phyloP scores from a whole-genome alignment of 2,797 vertebrate genomes.

The Paedocypris micromegethes region DNA sequence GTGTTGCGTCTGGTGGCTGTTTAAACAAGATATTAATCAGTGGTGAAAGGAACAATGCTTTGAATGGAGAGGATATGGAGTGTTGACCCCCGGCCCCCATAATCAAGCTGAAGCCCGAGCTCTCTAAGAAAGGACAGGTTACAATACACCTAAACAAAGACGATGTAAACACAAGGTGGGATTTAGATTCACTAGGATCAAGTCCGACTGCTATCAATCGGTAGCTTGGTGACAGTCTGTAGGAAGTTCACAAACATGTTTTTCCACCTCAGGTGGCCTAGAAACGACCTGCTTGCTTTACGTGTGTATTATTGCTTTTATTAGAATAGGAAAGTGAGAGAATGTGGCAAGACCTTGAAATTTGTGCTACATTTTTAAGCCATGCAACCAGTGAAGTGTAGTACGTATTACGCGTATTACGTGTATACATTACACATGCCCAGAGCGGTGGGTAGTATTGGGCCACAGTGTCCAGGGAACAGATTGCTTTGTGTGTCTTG shows the following conservation, averaged over 20 bases:
- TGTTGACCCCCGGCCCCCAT: slow-evolving; percentile 48
- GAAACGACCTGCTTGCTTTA: too few species aligned
- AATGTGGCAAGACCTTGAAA: too few species aligned
- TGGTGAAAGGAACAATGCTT: slow-evolving; percentile 69
- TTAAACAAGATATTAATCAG: slow-evolving; percentile 82
- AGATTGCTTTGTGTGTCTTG: too few species aligned
- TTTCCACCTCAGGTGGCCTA: background rate
- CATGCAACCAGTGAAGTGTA: too few species aligned
- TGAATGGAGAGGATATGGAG: slow-evolving; percentile 72
- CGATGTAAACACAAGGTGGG: slow-evolving; percentile 54
- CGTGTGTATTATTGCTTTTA: too few species aligned
- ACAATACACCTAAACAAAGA: slow-evolving; percentile 54
- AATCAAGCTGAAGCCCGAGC: slow-evolving; percentile 57
- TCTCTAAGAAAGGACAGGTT: slow-evolving; percentile 51
- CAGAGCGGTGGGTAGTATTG: too few species aligned
- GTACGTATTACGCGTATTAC: too few species aligned
- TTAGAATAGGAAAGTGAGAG: too few species aligned
- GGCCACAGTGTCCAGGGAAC: too few species aligned
- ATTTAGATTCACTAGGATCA: slow-evolving; percentile 32
- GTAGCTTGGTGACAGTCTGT: slow-evolving; percentile 14
- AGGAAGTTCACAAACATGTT: slow-evolving; percentile 5
- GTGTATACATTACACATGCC: too few species aligned
- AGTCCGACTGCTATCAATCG: slow-evolving; percentile 34
- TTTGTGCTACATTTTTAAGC: too few species aligned
- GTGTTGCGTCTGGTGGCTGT: slow-evolving; percentile 70